Evolutionary conservation across 2,113 vertebrate genomes (phyloP).

Genomic region (Platycercus adscitus): DNA sequence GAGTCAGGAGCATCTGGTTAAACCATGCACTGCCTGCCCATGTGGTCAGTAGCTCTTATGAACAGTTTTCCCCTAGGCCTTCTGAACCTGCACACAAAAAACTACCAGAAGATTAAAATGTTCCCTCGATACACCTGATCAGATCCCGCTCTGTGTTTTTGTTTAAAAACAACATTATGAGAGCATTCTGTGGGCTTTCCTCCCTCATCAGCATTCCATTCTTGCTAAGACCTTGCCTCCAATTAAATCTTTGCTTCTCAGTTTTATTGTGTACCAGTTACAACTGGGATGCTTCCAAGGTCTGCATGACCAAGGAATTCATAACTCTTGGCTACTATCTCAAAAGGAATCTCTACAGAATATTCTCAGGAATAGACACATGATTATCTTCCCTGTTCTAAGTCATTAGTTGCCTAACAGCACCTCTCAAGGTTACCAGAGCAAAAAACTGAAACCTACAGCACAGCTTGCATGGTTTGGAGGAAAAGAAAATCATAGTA

Average conservation of each 20-base stretch:
- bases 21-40: not conserved
- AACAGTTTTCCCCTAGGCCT: not conserved
- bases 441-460: not conserved
- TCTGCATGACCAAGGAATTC: not conserved
- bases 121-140: not conserved
- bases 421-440: not conserved
- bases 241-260: not conserved
- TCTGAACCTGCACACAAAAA: not conserved
- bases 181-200: not conserved
- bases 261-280: not conserved
- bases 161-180: not conserved
- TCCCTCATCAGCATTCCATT: not conserved
- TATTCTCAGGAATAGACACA: not conserved
- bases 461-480: not conserved
- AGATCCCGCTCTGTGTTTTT: not conserved
- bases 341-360: not conserved
- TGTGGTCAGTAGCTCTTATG: not conserved
- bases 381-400: not conserved
- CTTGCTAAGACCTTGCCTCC: not conserved
- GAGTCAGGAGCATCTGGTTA: not conserved
- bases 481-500: not conserved
- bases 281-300: not conserved
- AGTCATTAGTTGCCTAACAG: not conserved
- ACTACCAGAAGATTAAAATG: rapidly evolving
- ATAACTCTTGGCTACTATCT: not conserved